Conservation (phyloP, 2,888 invertebrate species). For the Stenotaenia linearis region DNA sequence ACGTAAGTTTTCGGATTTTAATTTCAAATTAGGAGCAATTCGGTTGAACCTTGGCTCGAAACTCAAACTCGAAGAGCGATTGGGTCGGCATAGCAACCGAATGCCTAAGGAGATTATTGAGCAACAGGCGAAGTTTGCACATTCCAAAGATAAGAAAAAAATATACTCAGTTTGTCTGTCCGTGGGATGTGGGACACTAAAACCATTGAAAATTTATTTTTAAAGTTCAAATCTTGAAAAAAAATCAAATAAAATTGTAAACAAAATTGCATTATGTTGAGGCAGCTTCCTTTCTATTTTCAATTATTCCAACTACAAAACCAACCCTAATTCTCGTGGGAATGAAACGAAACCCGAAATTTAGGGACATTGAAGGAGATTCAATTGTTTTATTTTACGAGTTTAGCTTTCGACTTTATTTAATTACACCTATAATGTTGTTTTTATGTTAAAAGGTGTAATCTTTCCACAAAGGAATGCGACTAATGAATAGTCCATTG, state of each 20-base stretch:
- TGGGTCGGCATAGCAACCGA: neutral
- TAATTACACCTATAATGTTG: neutral
- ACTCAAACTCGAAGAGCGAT: neutral
- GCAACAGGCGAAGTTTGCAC: slow-evolving; percentile 3
- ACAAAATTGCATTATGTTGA: neutral
- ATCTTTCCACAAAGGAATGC: neutral
- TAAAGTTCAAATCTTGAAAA: neutral
- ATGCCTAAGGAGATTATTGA: neutral
- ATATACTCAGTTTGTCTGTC: neutral
- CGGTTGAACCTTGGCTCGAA: neutral
- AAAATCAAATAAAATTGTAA: neutral
- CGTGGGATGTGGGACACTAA: neutral
- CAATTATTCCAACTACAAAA: neutral
- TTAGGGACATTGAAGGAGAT: neutral
- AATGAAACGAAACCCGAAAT: neutral
- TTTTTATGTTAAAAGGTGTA: neutral
- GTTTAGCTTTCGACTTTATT: neutral
- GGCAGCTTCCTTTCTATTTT: neutral
- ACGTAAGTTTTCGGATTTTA: neutral
- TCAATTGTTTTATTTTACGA: neutral
- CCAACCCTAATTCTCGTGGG: neutral
- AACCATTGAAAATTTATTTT: neutral
- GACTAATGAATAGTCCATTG: slow-evolving; percentile 8
- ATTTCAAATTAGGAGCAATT: neutral
- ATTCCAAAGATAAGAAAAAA: neutral